These are phyloP conservation scores for Diabrotica undecimpunctata DNA, from an alignment of 1,140 invertebrate genomes.

Conservation along the genomic window DNA sequence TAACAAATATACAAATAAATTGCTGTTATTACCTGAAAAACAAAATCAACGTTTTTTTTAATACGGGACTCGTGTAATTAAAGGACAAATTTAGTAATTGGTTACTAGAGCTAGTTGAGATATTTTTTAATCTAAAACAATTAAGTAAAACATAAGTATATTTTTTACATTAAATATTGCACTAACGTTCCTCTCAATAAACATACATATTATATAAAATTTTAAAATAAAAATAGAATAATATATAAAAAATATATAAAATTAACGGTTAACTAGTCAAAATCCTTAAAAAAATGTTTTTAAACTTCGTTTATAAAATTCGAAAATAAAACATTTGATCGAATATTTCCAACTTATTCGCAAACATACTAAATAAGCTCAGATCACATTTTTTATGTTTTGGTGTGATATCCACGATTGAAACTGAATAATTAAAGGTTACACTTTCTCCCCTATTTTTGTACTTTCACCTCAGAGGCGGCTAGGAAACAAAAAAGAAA, in stretches of 20 bases:
- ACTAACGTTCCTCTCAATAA: conserved; percentile 13
- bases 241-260: conserved; percentile 17
- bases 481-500: not conserved
- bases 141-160: conserved; percentile 6
- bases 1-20: too few species aligned
- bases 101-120: not conserved
- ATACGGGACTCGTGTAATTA: too few species aligned
- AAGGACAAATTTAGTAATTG: not conserved
- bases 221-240: conserved; percentile 16
- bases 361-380: conserved; percentile 9
- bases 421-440: not conserved
- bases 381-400: conserved; percentile 9
- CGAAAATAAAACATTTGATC: conserved; percentile 10
- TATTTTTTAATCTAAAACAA: conserved; percentile 4
- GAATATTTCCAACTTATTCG: conserved; percentile 9
- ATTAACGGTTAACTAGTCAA: conserved; percentile 12
- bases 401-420: not conserved
- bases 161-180: conserved; percentile 12
- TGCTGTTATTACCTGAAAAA: too few species aligned
- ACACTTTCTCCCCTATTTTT: not conserved
- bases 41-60: too few species aligned
- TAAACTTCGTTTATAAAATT: not conserved
- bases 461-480: not conserved
- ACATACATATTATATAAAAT: conserved; percentile 16
- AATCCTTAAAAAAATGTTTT: conserved; percentile 6